Evolutionary conservation across 2,797 vertebrate genomes (phyloP).

Genomic region (Siniperca scherzeri): DNA sequence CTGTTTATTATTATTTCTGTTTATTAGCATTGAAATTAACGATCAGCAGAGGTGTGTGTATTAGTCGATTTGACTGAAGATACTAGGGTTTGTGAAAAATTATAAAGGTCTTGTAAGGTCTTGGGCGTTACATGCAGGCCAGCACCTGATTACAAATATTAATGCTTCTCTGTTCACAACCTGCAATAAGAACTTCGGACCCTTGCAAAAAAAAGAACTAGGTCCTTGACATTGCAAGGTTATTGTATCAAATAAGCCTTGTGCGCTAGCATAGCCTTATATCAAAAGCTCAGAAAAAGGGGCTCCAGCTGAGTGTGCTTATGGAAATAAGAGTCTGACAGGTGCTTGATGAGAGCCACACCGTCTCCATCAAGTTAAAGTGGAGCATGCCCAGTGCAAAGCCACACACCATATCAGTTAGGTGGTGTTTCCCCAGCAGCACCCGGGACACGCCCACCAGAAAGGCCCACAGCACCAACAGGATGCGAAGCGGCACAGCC

Average conservation of each 20-base stretch:
- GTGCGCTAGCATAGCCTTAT: conserved; percentile 14
- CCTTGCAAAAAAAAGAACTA: conserved; percentile 38
- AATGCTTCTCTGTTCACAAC: conserved; percentile 33
- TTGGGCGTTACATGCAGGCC: conserved; percentile 61
- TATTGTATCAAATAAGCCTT: conserved; percentile 50
- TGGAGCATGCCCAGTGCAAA: conserved; percentile 94
- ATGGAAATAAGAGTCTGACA: conserved; percentile 96
- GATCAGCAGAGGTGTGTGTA: conserved; percentile 23
- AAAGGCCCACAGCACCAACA: conserved; percentile 95
- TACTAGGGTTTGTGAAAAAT: conserved; percentile 29
- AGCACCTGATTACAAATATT: conserved; percentile 42
- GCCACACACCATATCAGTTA: conserved; percentile 93
- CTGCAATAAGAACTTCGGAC: conserved; percentile 32
- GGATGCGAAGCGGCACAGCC: conserved; percentile 93
- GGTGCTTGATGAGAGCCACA: conserved; percentile 95
- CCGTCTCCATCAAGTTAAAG: conserved; percentile 94
- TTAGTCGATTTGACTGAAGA: conserved; percentile 19
- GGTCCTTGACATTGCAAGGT: conserved; percentile 24
- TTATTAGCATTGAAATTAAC: conserved; percentile 6
- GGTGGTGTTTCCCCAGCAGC: conserved; percentile 93
- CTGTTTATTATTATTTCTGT: background rate
- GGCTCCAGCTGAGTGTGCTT: conserved; percentile 88
- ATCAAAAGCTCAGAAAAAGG: conserved; percentile 76
- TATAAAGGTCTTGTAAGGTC: conserved; percentile 19
- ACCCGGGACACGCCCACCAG: conserved; percentile 94